These are phyloP conservation scores for Serinus canaria DNA, from an alignment of 2,113 vertebrate genomes.

Conservation along the genomic window DNA sequence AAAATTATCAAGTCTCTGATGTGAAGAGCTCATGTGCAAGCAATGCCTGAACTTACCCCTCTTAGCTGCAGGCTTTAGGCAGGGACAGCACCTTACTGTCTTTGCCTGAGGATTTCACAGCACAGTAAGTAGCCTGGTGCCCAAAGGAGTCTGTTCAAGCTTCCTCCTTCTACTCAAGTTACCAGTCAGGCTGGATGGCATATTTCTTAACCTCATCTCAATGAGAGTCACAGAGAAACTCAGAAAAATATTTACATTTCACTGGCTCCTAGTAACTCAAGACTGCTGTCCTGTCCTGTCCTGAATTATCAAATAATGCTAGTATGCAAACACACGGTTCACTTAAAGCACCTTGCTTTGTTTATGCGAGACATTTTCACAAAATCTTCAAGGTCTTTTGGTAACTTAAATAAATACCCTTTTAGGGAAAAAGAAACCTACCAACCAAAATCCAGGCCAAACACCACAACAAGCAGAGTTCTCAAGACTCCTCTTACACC, in stretches of 20 bases:
- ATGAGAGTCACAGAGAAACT: not conserved
- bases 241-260: constrained; percentile 25
- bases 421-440: not conserved
- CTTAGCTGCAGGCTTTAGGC: not conserved
- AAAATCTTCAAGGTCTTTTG: not conserved
- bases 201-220: not conserved
- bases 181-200: not conserved
- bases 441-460: not conserved
- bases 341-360: not conserved
- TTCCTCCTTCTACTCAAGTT: not conserved
- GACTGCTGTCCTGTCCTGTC: not conserved
- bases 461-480: not conserved
- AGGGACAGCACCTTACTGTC: not conserved
- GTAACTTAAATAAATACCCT: not conserved
- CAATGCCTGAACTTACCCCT: not conserved
- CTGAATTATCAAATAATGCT: not conserved
- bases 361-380: not conserved
- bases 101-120: not conserved
- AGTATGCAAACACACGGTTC: not conserved
- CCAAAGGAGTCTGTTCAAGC: not conserved
- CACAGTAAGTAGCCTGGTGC: not conserved
- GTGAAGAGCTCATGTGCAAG: not conserved
- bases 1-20: not conserved
- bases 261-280: not conserved
- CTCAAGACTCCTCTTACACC: not conserved